phyloP scores from a whole-genome alignment of 2,888 invertebrate genomes.

The Harpalus rufipes region DNA sequence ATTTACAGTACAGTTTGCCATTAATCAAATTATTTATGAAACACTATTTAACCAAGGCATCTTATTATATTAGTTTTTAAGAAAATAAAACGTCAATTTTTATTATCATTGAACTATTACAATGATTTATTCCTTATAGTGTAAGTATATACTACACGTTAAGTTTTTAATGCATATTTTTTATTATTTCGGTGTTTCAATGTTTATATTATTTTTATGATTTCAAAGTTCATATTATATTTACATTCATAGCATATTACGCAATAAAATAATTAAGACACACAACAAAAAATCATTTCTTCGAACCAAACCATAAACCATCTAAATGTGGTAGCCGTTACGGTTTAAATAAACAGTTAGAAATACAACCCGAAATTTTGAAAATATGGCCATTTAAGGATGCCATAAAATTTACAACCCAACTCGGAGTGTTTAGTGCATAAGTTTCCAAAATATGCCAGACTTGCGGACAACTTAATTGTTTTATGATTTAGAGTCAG shows the following conservation, averaged over 20 bases:
- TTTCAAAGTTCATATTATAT: background rate
- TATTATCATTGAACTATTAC: too few species aligned
- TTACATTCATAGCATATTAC: background rate
- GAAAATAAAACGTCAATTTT: too few species aligned
- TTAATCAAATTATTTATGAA: too few species aligned
- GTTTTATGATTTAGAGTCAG: conserved; percentile 61
- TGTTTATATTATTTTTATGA: background rate
- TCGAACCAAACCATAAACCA: background rate
- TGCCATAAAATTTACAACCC: conserved; percentile 48
- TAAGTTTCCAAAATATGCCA: conserved; percentile 38
- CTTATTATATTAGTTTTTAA: too few species aligned
- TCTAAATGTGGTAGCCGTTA: conserved; percentile 9
- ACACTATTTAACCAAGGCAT: too few species aligned
- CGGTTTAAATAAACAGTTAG: background rate
- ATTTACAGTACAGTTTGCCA: too few species aligned
- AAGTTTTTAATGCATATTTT: too few species aligned
- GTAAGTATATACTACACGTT: too few species aligned
- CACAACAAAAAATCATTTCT: background rate
- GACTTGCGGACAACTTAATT: conserved; percentile 63
- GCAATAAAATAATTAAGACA: background rate
- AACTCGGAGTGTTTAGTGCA: conserved; percentile 29
- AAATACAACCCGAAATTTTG: background rate
- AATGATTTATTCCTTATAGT: too few species aligned
- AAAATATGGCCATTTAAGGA: conserved; percentile 4
- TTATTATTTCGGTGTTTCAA: too few species aligned